Base-by-base conservation (phyloP, 2,888 invertebrate genomes). In the Tenodera sinensis region DNA sequence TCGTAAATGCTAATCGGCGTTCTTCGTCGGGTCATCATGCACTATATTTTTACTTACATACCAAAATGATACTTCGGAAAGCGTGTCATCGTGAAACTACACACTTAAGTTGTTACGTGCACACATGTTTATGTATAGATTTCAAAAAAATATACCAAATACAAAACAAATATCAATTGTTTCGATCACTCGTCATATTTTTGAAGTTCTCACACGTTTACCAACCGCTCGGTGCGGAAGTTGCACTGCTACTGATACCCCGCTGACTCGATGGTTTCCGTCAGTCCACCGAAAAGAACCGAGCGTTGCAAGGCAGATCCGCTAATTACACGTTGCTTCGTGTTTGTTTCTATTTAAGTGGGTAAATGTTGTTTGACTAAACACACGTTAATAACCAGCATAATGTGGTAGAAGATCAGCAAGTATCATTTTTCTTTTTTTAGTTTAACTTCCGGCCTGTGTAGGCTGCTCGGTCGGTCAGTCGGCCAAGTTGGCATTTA, bases 1-100 rank as follows among this genome's bases (percentile, higher is more conserved):
- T 96, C 95, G 92, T 96, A 94, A 91, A 96, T 95, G 87, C 96
- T 96, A 91, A 94, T 91, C 83, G 94, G 93, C 92, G 95, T 94
- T 91, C 95, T 94, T 89, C 94, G 92, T 91, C 92, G 93, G 90
- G 94, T 93, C 93, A 90, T 90, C 20, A 42, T 88, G 20, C 28
- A 82, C 34, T 12, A n/a, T 71, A 71, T 71, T 71, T 6, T 71
- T 71, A 71, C 54, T 71, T 71, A 71, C 25, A 71, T 20, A 71
- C 54, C 15, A 25, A 42, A 12, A 42, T 42, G 12, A 42, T 12
- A 1, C 12, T 12, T 71, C 15, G 20, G 1, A 6, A 71, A 71
- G 25, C 54, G 3, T 71, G 54, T 20, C 54, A 71, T 71, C 54
- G 20, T 20, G 20, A 20, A 71, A 71, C 25, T 71, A 20, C 4